Percentiles rank a stretch among this genome's conserved stretches.
Evolutionary conservation across 2,113 vertebrate species (phyloP).

Genomic region (Camelus bactrianus): DNA sequence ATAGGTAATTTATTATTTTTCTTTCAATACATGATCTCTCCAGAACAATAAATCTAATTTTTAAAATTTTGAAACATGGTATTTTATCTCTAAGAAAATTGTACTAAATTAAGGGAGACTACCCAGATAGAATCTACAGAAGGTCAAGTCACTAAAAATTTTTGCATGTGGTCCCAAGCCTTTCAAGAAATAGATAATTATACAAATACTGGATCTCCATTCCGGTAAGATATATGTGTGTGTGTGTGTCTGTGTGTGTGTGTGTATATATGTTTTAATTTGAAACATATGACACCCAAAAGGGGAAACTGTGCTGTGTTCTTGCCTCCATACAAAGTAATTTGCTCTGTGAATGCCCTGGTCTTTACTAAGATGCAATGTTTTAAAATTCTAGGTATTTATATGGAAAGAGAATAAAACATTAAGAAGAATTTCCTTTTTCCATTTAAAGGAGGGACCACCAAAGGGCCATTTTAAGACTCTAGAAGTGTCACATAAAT

Average conservation of each 20-base stretch:
- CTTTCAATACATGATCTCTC: background rate
- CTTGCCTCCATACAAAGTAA: background rate
- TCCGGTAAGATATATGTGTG: background rate
- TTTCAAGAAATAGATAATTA: conserved; percentile 31
- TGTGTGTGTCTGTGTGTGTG: too few relatives aligned
- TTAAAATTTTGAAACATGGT: background rate
- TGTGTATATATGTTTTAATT: background rate
- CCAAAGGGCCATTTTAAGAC: background rate
- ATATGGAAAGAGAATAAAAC: background rate
- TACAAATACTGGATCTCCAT: background rate
- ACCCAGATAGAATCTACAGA: background rate
- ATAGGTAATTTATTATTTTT: background rate
- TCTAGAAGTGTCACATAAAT: background rate
- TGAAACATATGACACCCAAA: background rate
- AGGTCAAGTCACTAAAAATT: background rate
- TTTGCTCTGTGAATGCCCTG: background rate
- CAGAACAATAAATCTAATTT: background rate
- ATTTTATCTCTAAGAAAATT: background rate
- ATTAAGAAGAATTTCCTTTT: conserved; percentile 38
- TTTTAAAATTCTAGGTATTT: background rate
- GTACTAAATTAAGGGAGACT: conserved; percentile 21
- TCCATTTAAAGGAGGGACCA: background rate
- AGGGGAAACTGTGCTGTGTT: background rate
- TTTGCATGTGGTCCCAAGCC: background rate
- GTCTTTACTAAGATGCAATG: background rate